A percentile compares a stretch with the other conserved stretches of the same genome.
Evolutionary conservation across 2,888 invertebrate species (phyloP).

Genomic region (Apomyelois bistriatella): DNA sequence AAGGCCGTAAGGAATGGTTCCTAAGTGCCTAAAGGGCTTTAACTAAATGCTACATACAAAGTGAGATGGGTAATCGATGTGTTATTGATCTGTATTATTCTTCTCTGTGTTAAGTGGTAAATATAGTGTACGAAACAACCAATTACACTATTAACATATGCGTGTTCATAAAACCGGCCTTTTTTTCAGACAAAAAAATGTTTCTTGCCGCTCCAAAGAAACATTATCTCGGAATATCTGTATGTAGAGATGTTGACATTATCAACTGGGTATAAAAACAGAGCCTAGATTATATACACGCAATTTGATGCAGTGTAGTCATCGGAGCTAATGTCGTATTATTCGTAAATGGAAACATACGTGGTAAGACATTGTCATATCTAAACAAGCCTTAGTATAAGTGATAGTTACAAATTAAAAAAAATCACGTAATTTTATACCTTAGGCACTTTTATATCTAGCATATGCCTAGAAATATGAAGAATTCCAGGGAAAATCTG

Average conservation of each 20-base stretch:
- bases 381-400: background rate
- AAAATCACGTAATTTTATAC: no score
- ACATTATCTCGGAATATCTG: conserved; percentile 5
- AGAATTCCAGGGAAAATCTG: no score
- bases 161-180: conserved; percentile 28
- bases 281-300: conserved; percentile 41
- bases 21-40: no score
- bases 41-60: background rate
- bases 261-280: conserved; percentile 36
- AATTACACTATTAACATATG: conserved; percentile 67
- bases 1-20: no score
- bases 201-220: background rate
- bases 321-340: conserved; percentile 36
- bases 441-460: no score
- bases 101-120: conserved; percentile 11
- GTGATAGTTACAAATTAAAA: no score
- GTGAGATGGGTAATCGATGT: background rate
- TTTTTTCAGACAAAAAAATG: background rate
- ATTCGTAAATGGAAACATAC: background rate
- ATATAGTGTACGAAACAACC: conserved; percentile 35
- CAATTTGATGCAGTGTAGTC: conserved; percentile 28
- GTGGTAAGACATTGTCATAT: background rate
- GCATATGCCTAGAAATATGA: no score
- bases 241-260: conserved; percentile 18
- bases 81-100: background rate